Evolutionary conservation across 2,797 vertebrate genomes (phyloP).

Genomic region (Tapirus indicus): DNA sequence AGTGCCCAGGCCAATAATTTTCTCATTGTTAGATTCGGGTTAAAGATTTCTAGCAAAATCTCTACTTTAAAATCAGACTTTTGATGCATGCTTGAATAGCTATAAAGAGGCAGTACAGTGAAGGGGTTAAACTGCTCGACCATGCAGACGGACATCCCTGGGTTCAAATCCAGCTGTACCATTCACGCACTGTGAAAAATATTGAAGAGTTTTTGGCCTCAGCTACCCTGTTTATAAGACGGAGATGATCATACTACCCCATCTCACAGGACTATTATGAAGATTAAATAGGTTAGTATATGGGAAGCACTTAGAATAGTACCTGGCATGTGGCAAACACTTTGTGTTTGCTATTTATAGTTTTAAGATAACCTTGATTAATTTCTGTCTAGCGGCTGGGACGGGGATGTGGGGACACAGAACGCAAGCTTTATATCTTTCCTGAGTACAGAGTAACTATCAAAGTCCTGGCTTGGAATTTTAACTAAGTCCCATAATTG

Average conservation of each 20-base stretch:
- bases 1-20: not conserved
- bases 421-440: not conserved
- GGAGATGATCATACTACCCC: not conserved
- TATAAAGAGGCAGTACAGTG: not conserved
- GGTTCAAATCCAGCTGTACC: not conserved
- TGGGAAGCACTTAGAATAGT: not conserved
- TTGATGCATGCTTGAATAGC: not conserved
- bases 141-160: accelerated
- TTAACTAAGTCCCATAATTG: not conserved
- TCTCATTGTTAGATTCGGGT: not conserved
- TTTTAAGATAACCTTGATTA: not conserved
- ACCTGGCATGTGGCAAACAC: not conserved
- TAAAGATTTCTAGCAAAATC: not conserved
- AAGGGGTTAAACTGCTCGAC: not conserved
- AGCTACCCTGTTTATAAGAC: not conserved
- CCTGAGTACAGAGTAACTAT: not conserved
- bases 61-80: not conserved
- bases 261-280: not conserved
- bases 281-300: not conserved
- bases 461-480: not conserved
- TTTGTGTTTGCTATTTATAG: not conserved
- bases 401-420: accelerated
- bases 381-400: not conserved
- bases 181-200: not conserved
- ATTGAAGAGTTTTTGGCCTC: not conserved